A percentile compares a stretch with the other conserved stretches of the same genome.
Conservation (phyloP, 2,113 vertebrate species). For the Amazona guildingii region DNA sequence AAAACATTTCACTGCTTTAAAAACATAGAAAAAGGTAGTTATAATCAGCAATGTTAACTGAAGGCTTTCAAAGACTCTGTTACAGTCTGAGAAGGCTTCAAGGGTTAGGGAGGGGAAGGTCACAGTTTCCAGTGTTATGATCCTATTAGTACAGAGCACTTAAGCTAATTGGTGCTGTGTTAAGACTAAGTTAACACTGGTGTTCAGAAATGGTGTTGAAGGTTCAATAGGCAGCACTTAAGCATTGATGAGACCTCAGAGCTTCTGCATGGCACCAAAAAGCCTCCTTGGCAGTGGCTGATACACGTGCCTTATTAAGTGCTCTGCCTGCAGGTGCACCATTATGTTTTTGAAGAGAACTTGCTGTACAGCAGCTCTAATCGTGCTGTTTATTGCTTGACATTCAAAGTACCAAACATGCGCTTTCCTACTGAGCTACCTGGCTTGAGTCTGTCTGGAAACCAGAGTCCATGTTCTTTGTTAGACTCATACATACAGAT, state of each 20-base stretch:
- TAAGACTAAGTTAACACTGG: neutral
- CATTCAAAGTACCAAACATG: neutral
- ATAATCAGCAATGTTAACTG: conserved; percentile 12
- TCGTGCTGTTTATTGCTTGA: neutral
- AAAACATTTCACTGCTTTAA: neutral
- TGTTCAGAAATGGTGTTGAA: neutral
- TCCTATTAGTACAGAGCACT: conserved; percentile 22
- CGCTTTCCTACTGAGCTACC: neutral
- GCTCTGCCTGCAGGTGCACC: neutral
- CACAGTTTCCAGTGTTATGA: neutral
- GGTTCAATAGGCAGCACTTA: neutral
- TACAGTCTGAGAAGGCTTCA: neutral
- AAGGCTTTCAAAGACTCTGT: conserved; percentile 10
- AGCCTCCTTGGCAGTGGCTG: neutral
- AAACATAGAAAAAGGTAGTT: neutral
- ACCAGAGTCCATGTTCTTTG: neutral
- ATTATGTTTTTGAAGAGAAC: neutral
- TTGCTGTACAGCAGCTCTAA: neutral
- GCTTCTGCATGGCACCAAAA: neutral
- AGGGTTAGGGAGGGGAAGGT: neutral
- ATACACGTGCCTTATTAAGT: neutral
- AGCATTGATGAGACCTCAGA: neutral
- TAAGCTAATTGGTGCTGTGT: neutral
- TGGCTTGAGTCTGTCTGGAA: neutral
- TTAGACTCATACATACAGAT: neutral